phyloP scores from a whole-genome alignment of 2,888 invertebrate genomes.

The Pollenia amentaria region DNA sequence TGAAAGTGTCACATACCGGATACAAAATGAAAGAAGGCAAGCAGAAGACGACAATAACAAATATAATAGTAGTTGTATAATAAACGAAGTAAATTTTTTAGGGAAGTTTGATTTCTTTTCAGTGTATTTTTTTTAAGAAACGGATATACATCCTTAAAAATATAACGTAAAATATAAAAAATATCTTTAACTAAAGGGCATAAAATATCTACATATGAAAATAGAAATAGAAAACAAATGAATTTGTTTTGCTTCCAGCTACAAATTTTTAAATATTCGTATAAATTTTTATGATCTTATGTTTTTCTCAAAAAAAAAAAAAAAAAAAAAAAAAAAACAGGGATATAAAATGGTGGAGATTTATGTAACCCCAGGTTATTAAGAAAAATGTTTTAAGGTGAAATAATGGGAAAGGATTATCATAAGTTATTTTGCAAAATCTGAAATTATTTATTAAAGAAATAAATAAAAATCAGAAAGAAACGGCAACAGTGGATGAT shows the following conservation, averaged over 20 bases:
- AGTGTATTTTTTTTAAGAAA: slow-evolving; percentile 56
- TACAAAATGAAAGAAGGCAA: slow-evolving; percentile 33
- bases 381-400: background rate
- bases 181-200: slow-evolving; percentile 27
- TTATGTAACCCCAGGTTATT: slow-evolving; percentile 16
- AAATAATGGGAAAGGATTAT: background rate
- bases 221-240: slow-evolving; percentile 4
- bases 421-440: background rate
- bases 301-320: slow-evolving; percentile 8
- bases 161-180: slow-evolving; percentile 22
- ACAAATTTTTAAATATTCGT: slow-evolving; percentile 11
- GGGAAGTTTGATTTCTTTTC: slow-evolving; percentile 47
- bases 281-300: background rate
- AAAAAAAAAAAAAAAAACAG: background rate
- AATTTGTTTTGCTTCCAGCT: slow-evolving; percentile 20
- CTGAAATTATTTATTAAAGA: too few relatives aligned
- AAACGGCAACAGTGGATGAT: too few relatives aligned
- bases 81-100: slow-evolving; percentile 23
- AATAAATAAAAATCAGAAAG: too few relatives aligned
- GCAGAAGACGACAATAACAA: slow-evolving; percentile 29
- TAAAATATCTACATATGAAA: background rate
- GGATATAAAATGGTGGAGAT: slow-evolving; percentile 18
- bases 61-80: background rate
- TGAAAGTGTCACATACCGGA: slow-evolving; percentile 80
- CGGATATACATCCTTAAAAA: slow-evolving; percentile 61